These are phyloP conservation scores for Macaca fascicularis DNA, from an alignment of 2,113 vertebrate species.

Conservation along the genomic window T2T-MFA8v1.1 NC_088385.1:131942001-131942500, in stretches of 20 bases:
- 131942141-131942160: neutral
- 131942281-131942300: too few species aligned
- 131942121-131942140: neutral
- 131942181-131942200: neutral
- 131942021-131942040: neutral
- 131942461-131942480: constrained; percentile 86
- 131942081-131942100: rapidly evolving
- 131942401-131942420: neutral
- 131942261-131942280: neutral
- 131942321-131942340: rapidly evolving
- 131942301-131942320: neutral
- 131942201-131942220: neutral
- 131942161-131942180: rapidly evolving
- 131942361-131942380: neutral
- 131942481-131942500: constrained; percentile 80
- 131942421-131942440: neutral
- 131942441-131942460: neutral
- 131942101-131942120: neutral
- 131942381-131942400: neutral
- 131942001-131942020: neutral
- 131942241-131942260: rapidly evolving
- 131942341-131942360: neutral
- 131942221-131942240: too few species aligned
- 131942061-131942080: neutral
- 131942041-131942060: neutral